Evolutionary conservation across 1,140 invertebrate genomes (phyloP).

Genomic region (Drosophila subobscura): DNA sequence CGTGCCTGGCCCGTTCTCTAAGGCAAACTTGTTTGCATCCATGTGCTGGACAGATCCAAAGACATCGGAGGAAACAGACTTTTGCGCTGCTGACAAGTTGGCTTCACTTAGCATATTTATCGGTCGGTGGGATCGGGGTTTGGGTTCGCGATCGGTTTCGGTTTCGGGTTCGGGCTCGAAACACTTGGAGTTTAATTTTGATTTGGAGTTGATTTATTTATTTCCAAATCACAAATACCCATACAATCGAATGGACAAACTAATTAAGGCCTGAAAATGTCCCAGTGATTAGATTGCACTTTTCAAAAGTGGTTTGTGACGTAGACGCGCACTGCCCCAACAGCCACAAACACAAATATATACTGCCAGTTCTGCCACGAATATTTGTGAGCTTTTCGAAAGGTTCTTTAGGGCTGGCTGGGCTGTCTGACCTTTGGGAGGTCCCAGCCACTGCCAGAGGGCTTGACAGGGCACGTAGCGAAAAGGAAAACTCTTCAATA

Average conservation of each 20-base stretch:
- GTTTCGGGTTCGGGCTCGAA: not conserved
- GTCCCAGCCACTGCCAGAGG: conserved; percentile 27
- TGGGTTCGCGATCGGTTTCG: no score
- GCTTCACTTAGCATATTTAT: conserved; percentile 26
- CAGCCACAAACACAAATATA: no score
- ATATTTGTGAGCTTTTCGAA: conserved; percentile 35
- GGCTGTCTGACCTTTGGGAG: conserved; percentile 29
- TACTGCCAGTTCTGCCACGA: conserved; percentile 1
- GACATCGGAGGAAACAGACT: conserved; percentile 16
- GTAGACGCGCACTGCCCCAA: conserved; percentile 15
- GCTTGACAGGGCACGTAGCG: conserved; percentile 31
- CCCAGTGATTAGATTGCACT: conserved; percentile 61
- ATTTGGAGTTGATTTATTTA: conserved; percentile 21
- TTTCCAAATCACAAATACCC: conserved; percentile 10
- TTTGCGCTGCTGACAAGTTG: conserved; percentile 11
- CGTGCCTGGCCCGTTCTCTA: conserved; percentile 35
- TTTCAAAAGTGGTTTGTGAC: conserved; percentile 47
- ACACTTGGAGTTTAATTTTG: conserved; percentile 33
- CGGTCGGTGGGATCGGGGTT: conserved; percentile 14
- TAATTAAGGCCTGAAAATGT: conserved; percentile 55
- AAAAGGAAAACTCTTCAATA: conserved; percentile 27
- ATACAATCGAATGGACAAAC: conserved; percentile 40
- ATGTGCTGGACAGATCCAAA: conserved; percentile 3
- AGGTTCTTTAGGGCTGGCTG: conserved; percentile 4
- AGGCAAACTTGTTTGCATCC: conserved; percentile 44